Base-by-base conservation (phyloP, 64 coral and sea anemone species). In the Actinia equina region DNA sequence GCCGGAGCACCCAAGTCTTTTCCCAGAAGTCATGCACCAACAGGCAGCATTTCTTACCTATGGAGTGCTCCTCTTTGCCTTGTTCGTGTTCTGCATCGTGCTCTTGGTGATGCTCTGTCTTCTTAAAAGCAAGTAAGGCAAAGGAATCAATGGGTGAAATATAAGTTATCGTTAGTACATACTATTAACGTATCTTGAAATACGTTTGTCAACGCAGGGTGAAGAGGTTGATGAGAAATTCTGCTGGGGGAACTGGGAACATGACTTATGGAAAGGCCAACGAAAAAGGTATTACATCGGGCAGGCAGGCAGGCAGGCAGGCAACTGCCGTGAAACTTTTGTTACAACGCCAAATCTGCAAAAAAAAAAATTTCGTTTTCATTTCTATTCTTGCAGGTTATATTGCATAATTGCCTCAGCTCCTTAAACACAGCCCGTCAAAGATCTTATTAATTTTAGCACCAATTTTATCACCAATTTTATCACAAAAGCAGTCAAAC, bases 21-120 rank as follows among this genome's bases (percentile, higher is more conserved):
- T 91, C 56, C 89, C 89, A 0, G 83, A 91, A 58, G 77, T 91
- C 1, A 86, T 91, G 89, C 84, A 71, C 83, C 76, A 91, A 62
- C 89, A 91, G 25, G 89, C 84, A 26, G 83, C 71, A 1, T 91
- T 91, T 43, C 51, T 91, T 26, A 85, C 77, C 19, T 91, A 91
- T 53, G 89, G 89, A 13, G 15, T 91, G 6, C 56, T 91, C 20
- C 74, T 91, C 20, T 90, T 91, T 70, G 69, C 42, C 30, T 82
- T 91, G 19, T 56, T 84, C 45, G 89, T 91, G 49, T 85, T 91
- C 77, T 85, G 82, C 30, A 22, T 91, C 7, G 52, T 86, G 30
- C 83, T 91, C 8, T 49, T 91, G 53, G 71, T 91, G 22, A 65
- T 91, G 69, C 59, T 60, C 56, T 79, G 77, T 26, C 55, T 42